Evolutionary conservation across 2,888 invertebrate genomes (phyloP).

Genomic region (Latheticus oryzae): DNA sequence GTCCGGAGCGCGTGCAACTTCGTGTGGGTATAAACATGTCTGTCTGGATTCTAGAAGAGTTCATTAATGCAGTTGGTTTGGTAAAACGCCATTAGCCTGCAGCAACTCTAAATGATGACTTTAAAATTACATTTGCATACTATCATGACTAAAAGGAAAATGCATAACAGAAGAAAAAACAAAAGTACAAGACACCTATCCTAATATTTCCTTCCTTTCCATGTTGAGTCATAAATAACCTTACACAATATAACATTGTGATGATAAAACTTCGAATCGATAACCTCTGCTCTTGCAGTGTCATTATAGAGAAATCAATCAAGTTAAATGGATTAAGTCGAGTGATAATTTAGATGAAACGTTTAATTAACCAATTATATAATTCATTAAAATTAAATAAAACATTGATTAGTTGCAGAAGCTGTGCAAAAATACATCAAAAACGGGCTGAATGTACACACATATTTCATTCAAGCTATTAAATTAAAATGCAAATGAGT

Average conservation of each 20-base stretch:
- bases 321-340: conserved; percentile 6
- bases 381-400: conserved; percentile 25
- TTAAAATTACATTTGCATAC: conserved; percentile 65
- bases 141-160: conserved; percentile 35
- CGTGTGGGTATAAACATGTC: conserved; percentile 65
- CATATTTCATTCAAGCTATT: conserved; percentile 31
- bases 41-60: conserved; percentile 64
- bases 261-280: conserved; percentile 8
- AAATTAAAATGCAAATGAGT: conserved; percentile 46
- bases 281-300: no score
- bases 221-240: conserved; percentile 7
- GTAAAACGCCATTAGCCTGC: conserved; percentile 63
- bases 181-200: conserved; percentile 31
- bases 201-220: no score
- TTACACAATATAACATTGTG: conserved; percentile 2
- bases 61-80: conserved; percentile 66
- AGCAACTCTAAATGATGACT: conserved; percentile 64
- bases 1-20: conserved; percentile 65
- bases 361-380: conserved; percentile 21
- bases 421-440: background rate
- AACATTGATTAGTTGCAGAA: conserved; percentile 12
- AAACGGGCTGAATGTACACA: conserved; percentile 15
- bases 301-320: conserved; percentile 24
- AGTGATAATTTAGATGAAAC: conserved; percentile 6
- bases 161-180: conserved; percentile 18